Evolutionary conservation across 1,140 invertebrate species (phyloP), one percentile per base, ranked within the genome.

Genomic region (Latrodectus geometricus): DNA sequence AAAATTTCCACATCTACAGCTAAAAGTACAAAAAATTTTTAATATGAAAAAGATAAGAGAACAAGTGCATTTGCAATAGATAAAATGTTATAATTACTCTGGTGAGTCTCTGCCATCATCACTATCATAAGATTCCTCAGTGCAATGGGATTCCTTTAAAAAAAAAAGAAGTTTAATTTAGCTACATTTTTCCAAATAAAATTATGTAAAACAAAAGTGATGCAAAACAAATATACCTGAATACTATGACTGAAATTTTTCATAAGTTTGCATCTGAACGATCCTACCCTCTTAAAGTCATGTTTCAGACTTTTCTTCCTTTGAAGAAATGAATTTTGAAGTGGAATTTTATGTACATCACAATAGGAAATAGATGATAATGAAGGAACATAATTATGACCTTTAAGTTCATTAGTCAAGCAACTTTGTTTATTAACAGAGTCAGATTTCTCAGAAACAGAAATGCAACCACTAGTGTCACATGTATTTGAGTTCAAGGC

Each of bases 111-210:
- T 50, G 8, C 70, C 82, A 61, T 84, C 61, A 11, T 84, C 82
- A 84, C 82, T 84, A 23, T 84, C 82, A 68, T 61, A 84, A 66
- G 82, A 84, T 54, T 84, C 82, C 68, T 84, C 82, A 20, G 61
- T 84, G 35, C 11, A 21, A 76, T 61, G 75, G 21, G 76, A 73
- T 68, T 84, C 82, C 82, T 84, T 52, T 35, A 68, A 76, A 52
- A 84, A 52, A 75, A 1, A 81, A 20, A n/a, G 1, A 69, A 20
- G 9, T 69, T n/a, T 11, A n/a, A n/a, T 69, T 23, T 69, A 69
- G 68, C 17, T 2, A 9, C 14, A 69, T 15, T 23, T 69, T 69
- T 1, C 12, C 9, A 69, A 69, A n/a, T 69, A 69, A n/a, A 15
- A n/a, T 69, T n/a, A n/a, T n/a, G n/a, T n/a, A n/a, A 15, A 11